Evolutionary conservation across 2,797 vertebrate species (phyloP), one percentile per base, ranked within the genome.

Genomic region (Tadarida brasiliensis): DNA sequence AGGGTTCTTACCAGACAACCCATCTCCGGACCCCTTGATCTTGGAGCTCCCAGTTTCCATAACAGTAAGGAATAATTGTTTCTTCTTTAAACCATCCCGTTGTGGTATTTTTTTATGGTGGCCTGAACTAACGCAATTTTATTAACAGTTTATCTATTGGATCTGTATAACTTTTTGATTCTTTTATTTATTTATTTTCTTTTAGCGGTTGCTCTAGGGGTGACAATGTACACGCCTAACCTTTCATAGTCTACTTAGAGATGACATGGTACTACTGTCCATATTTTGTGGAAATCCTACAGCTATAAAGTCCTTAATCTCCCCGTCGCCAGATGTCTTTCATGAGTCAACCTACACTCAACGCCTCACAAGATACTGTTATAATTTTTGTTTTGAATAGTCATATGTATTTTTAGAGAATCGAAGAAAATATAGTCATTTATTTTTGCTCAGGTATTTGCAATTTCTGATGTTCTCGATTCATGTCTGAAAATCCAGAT

Each of bases 351-450:
- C 6, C 47, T 22, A 73, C 7, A 59, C 65, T 77, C 77, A 87
- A 95, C 61, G 8, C 15, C 4, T 24, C 70, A 35, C 1, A 77
- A 83, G 68, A 78, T n/a, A 49, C 44, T 82, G 35, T 49, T 39
- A 39, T 39, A 39, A 39, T 39, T 39, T 39, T 39, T 39, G 39
- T 39, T 39, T 39, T 39, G 39, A 49, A 59, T 65, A 93, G n/a
- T 65, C 28, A 22, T 77, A 49, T 68, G 11, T 61, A 70, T 28
- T 93, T 91, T 90, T 94, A 90, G 33, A 76, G 30, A 51, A 85
- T 78, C 57, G 39, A 92, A 80, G 35, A 39, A 77, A 94, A 78
- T 70, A 33, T 3, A 81, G 24, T 77, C 22, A 67, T 80, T 89
- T 80, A 33, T 20, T 61, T 90, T 92, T 89, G 44, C 61, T 92